Conservation (phyloP, 30 jellyfish, hydroid and myxozoan species). For the Aurelia sp. region DNA sequence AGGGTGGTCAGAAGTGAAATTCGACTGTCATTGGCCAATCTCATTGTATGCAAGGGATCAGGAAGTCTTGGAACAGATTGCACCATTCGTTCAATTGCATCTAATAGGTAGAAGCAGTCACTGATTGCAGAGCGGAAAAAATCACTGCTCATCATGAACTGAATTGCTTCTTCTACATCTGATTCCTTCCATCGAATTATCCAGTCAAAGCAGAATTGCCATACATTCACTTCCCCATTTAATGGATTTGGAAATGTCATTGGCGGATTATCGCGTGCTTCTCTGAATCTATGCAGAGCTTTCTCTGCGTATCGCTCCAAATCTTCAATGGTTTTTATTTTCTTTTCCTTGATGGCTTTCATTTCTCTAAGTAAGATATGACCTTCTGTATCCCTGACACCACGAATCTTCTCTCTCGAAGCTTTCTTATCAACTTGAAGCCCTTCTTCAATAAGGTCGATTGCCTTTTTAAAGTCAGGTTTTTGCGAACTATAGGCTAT, state of each 20-base stretch:
- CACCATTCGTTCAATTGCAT: constrained; percentile 63
- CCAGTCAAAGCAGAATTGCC: constrained; percentile 75
- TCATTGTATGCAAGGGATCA: constrained; percentile 40
- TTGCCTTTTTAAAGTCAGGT: constrained; percentile 45
- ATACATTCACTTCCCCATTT: constrained; percentile 55
- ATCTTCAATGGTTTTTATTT: constrained; percentile 7
- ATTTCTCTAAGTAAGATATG: constrained; percentile 46
- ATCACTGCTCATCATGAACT: constrained; percentile 18
- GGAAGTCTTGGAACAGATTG: constrained; percentile 37
- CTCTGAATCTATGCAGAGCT: constrained; percentile 41
- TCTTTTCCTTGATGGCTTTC: constrained; percentile 12
- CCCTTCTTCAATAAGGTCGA: constrained; percentile 47
- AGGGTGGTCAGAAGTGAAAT: constrained; percentile 5
- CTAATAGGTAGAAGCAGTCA: constrained; percentile 50
- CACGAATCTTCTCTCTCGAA: constrained; percentile 45
- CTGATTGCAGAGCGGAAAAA: constrained; percentile 48
- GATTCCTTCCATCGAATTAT: constrained; percentile 16
- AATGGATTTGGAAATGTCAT: constrained; percentile 65
- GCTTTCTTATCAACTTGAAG: constrained; percentile 25
- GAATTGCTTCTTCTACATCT: constrained; percentile 46
- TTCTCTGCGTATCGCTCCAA: constrained; percentile 17
- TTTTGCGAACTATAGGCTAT: constrained; percentile 3
- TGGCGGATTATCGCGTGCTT: constrained; percentile 62
- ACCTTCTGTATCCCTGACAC: constrained; percentile 53
- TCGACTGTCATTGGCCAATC: constrained; percentile 52